Base-by-base conservation (phyloP, 2,113 vertebrate species). In the Microcebus ravelobensis region DNA sequence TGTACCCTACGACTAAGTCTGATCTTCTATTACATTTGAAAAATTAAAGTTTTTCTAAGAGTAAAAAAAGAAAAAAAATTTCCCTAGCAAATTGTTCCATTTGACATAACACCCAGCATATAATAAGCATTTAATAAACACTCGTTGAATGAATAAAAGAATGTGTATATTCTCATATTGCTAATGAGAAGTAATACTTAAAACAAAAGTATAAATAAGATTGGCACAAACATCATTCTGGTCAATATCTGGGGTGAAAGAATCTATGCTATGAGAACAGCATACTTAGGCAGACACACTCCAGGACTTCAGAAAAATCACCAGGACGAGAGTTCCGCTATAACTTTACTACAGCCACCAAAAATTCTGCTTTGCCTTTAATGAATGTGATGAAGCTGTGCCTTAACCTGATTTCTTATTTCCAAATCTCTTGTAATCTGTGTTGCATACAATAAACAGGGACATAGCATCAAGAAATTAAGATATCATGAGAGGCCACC, bases 201-300 rank as follows among this genome's bases (percentile, higher is more conserved):
- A 92, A 92, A 94, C 12, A 74, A 92, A 93, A 81, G 13, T n/a
- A 65, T 36, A 73, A 96, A 71, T 77, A 52, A 87, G 81, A 76
- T 67, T 67, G 85, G 61, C 2, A 39, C 34, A 63, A 83, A 39
- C 23, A 79, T n/a, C 39, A 87, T 79, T 52, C 5, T 52, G 42
- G 42, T 34, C 3, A 79, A 25, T 34, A 79, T 59, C 70, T 87
- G 18, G n/a, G 65, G 27, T 27, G 17, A 76, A 34, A 55, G 50
- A 68, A 52, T 59, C 45, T 39, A 29, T 48, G 65, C 55, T 67
- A 36, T 17, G 21, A 94, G 31, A 86, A 48, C 42, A 50, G 59
- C 13, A 68, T 63, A 50, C 27, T 71, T 36, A 89, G 27, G 45
- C 17, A 61, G 52, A 95, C 79, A 88, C 34, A 79, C 1, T 3